Evolutionary conservation across 2,113 vertebrate genomes (phyloP).

Genomic region (Siphamia tubifer): DNA sequence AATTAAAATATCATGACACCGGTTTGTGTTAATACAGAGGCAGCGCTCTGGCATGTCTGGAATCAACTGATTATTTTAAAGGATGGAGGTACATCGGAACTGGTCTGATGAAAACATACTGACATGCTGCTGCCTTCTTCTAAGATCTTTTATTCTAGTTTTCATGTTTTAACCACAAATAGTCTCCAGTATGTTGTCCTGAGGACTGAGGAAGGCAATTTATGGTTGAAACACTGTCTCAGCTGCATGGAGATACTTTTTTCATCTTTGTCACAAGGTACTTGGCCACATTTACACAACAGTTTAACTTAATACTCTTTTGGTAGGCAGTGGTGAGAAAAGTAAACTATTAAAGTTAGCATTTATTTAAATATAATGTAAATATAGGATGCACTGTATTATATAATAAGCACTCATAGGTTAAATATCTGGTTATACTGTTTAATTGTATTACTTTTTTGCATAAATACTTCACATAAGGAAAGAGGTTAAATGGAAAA

Average conservation of each 20-base stretch:
- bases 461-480: background rate
- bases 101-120: too few species aligned
- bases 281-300: too few species aligned
- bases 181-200: background rate
- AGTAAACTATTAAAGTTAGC: too few species aligned
- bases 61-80: background rate
- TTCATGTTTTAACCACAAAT: background rate
- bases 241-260: too few species aligned
- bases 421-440: background rate
- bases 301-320: too few species aligned
- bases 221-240: background rate
- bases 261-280: too few species aligned
- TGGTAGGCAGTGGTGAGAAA: too few species aligned
- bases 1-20: conserved; percentile 28
- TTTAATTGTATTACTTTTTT: background rate
- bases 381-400: background rate
- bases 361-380: too few species aligned
- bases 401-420: background rate
- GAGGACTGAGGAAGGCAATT: background rate
- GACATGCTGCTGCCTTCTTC: too few species aligned
- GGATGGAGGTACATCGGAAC: background rate
- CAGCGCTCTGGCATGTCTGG: background rate
- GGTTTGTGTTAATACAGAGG: background rate
- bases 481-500: background rate
- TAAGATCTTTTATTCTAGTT: background rate